Conservation (phyloP, 2,888 invertebrate genomes). For the Drosophila affinis region DNA sequence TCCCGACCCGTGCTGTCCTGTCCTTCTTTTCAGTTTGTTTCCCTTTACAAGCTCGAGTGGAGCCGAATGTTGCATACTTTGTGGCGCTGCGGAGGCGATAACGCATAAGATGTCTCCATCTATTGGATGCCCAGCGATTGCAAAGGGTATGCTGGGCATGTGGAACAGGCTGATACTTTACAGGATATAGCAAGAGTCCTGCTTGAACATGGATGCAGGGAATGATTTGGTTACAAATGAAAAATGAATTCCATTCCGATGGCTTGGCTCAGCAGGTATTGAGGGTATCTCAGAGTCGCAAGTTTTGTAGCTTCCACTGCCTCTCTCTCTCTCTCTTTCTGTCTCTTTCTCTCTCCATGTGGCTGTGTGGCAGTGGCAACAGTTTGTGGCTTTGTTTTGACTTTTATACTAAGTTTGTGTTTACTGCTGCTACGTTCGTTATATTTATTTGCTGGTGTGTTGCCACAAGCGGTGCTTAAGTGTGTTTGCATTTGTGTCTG, state of each 20-base stretch:
- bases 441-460: slow-evolving; percentile 45
- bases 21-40: slow-evolving; percentile 1
- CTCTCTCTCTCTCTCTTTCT: not conserved
- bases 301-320: slow-evolving; percentile 1
- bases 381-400: slow-evolving; percentile 78
- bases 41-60: slow-evolving; percentile 25
- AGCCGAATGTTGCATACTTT: slow-evolving; percentile 72
- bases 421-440: slow-evolving; percentile 59
- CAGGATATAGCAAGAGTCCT: too few relatives aligned
- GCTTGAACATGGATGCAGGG: too few relatives aligned
- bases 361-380: slow-evolving; percentile 54
- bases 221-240: too few relatives aligned
- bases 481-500: slow-evolving; percentile 64
- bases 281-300: not conserved
- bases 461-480: slow-evolving; percentile 76
- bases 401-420: slow-evolving; percentile 78
- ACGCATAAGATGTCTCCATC: slow-evolving; percentile 49
- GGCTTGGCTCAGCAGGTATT: too few relatives aligned
- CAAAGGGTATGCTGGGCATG: not conserved
- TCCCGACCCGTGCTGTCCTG: too few relatives aligned
- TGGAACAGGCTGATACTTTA: too few relatives aligned
- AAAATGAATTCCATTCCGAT: too few relatives aligned
- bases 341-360: not conserved
- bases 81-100: slow-evolving; percentile 59
- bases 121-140: not conserved